These are phyloP conservation scores for Platanista minor DNA, from an alignment of 2,113 vertebrate genomes.

Conservation along the genomic window DNA sequence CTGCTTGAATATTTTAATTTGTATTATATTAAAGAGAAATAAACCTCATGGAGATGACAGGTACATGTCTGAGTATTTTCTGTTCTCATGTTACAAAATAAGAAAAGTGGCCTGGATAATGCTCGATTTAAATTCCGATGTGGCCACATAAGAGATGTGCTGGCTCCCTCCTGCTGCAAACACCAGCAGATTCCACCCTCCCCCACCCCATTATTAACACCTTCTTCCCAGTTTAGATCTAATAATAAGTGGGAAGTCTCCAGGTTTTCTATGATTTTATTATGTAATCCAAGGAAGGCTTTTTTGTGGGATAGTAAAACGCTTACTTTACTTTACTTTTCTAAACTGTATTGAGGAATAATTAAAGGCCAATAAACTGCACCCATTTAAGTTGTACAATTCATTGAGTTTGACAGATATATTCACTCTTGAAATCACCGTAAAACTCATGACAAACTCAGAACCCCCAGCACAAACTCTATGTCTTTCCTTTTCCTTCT, in stretches of 20 bases:
- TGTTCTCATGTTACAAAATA: not conserved
- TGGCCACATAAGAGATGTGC: not conserved
- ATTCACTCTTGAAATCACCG: not conserved
- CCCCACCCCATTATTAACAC: not conserved
- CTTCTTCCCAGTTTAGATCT: not conserved
- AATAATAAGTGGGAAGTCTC: not conserved
- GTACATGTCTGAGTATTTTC: not conserved
- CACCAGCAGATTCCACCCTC: not conserved
- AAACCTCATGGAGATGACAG: not conserved
- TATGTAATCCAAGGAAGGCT: not conserved
- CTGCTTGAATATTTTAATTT: not conserved
- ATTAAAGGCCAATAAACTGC: not conserved
- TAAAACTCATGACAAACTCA: not conserved
- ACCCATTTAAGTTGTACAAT: not conserved
- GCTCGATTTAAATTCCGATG: not conserved
- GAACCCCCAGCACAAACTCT: not conserved
- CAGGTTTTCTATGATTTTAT: not conserved
- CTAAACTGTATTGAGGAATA: not conserved
- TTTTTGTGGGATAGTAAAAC: not conserved
- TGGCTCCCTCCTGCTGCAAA: not conserved
- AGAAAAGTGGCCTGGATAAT: not conserved
- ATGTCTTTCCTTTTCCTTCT: not conserved
- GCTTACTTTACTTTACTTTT: not conserved
- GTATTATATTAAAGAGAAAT: not conserved
- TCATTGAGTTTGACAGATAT: not conserved